Evolutionary conservation across 2,113 vertebrate genomes (phyloP).

Genomic region (Machaerirhynchus nigripectus): DNA sequence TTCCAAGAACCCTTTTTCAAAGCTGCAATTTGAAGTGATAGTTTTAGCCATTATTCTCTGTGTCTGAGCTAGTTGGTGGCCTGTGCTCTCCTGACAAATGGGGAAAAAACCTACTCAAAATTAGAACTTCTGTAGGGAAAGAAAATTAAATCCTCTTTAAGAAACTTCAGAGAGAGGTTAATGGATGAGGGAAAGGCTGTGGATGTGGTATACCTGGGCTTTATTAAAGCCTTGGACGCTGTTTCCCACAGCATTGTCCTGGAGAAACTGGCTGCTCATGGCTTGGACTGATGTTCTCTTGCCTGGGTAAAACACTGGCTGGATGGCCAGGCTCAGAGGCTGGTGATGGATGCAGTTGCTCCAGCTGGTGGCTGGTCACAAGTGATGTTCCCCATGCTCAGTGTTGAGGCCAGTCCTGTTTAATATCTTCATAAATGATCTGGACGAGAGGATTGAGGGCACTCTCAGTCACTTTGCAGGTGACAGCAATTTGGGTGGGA

Average conservation of each 20-base stretch:
- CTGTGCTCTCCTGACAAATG: neutral
- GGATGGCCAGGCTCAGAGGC: neutral
- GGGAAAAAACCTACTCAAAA: neutral
- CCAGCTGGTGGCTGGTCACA: neutral
- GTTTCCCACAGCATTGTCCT: neutral
- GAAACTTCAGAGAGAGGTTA: neutral
- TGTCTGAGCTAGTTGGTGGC: neutral
- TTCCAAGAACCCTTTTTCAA: neutral
- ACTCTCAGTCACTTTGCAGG: neutral
- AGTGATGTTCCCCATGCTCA: neutral
- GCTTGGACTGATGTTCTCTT: neutral
- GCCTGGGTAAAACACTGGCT: neutral
- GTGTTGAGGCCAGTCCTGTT: neutral
- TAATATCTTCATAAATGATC: neutral
- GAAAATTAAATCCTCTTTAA: neutral
- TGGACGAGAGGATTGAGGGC: accelerated
- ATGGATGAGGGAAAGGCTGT: neutral
- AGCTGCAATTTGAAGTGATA: neutral
- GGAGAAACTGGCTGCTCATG: neutral
- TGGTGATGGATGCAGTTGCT: neutral
- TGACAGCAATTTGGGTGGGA: neutral
- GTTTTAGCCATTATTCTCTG: neutral
- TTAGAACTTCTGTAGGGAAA: neutral
- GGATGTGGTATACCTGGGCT: neutral
- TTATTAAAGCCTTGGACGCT: neutral